Conservation (phyloP, 2,888 invertebrate genomes). For the Venustoraphidia nigricollis region DNA sequence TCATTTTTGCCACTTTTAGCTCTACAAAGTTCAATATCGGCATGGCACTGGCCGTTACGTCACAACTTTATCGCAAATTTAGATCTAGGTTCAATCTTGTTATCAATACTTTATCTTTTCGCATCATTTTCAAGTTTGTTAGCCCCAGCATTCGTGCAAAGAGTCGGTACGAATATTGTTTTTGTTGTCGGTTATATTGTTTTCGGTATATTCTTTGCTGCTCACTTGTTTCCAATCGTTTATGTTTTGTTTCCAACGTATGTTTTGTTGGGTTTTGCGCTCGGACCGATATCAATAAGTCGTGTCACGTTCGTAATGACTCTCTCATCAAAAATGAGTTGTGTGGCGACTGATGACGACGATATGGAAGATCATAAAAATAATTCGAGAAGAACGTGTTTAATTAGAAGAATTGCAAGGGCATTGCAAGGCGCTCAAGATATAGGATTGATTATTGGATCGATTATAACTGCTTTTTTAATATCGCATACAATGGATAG, state of each 20-base stretch:
- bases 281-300: constrained; percentile 27
- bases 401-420: constrained; percentile 33
- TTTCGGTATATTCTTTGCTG: constrained; percentile 40
- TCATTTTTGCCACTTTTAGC: constrained; percentile 45
- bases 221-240: constrained; percentile 39
- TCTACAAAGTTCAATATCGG: constrained; percentile 34
- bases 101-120: constrained; percentile 42
- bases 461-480: constrained; percentile 31
- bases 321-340: constrained; percentile 27
- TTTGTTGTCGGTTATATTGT: constrained; percentile 33
- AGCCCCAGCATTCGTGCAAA: constrained; percentile 35
- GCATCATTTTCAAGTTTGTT: constrained; percentile 39
- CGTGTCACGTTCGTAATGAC: constrained; percentile 28
- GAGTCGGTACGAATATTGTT: constrained; percentile 32
- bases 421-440: constrained; percentile 40
- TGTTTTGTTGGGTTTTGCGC: constrained; percentile 36
- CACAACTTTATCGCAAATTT: constrained; percentile 11
- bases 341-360: constrained; percentile 27
- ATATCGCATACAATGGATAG: constrained; percentile 23
- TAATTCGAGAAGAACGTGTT: constrained; percentile 20
- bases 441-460: constrained; percentile 38
- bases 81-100: constrained; percentile 38
- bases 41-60: constrained; percentile 26
- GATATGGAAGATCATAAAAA: constrained; percentile 21
- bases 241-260: constrained; percentile 37